Conservation (phyloP, 2,888 invertebrate species). For the Rotaria macrura region DNA sequence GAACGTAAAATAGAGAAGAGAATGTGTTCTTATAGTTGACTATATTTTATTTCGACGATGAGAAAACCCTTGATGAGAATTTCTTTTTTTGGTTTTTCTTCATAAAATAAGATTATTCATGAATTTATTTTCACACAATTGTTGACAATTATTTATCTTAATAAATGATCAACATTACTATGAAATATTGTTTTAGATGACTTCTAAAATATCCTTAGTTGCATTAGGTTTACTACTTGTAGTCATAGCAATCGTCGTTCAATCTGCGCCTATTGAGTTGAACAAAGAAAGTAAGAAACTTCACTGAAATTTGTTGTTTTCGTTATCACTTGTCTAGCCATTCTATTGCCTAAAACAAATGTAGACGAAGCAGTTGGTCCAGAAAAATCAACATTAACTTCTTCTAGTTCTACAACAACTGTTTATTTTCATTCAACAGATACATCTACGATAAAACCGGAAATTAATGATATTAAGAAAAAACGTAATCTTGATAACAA, state of each 20-base stretch:
- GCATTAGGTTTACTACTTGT: neutral
- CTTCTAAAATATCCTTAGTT: neutral
- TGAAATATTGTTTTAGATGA: neutral
- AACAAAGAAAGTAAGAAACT: neutral
- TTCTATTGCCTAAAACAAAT: neutral
- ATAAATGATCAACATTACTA: no score
- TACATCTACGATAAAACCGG: neutral
- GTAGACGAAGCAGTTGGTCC: neutral
- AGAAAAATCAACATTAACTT: neutral
- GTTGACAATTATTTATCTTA: no score
- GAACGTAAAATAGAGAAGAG: neutral
- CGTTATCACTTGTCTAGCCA: neutral
- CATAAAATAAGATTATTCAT: no score
- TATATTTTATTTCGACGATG: neutral
- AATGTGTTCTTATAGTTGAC: neutral
- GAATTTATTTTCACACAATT: no score
- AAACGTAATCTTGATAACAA: neutral
- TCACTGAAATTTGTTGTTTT: neutral
- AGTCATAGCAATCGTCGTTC: neutral
- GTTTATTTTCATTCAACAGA: no score
- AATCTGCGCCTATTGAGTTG: neutral
- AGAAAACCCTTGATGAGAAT: neutral
- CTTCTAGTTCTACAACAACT: neutral
- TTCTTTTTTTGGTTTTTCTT: neutral
- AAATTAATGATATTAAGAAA: neutral